These are phyloP conservation scores for Clarias macrocephalus DNA, from an alignment of 2,113 vertebrate species.

Conservation along the genomic window DNA sequence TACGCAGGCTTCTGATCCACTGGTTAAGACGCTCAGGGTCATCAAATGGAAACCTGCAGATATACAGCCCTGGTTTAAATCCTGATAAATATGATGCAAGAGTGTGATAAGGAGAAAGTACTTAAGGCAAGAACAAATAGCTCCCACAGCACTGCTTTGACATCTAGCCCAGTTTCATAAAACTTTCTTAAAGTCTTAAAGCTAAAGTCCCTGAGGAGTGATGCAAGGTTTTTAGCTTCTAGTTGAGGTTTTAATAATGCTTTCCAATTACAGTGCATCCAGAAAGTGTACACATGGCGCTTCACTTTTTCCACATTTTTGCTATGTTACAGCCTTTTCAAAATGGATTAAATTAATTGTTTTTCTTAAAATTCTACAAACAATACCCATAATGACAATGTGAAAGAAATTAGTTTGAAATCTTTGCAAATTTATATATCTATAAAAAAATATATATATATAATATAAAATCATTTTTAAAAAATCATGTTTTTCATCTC, in stretches of 20 bases:
- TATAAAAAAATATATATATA: too few species aligned
- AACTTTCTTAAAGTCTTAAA: not conserved
- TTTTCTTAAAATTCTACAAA: too few species aligned
- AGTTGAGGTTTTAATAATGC: not conserved
- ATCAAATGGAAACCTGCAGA: constrained; percentile 41
- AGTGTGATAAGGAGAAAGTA: not conserved
- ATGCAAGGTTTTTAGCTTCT: not conserved
- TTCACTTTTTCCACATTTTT: too few species aligned
- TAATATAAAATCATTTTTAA: too few species aligned
- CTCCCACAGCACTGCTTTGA: not conserved
- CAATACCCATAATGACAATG: too few species aligned
- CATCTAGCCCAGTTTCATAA: not conserved
- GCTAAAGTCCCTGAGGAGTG: not conserved
- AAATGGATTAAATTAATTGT: too few species aligned
- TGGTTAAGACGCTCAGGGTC: constrained; percentile 36
- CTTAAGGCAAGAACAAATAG: not conserved
- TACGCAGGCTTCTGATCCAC: constrained; percentile 46
- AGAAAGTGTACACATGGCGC: too few species aligned
- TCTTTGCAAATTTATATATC: too few species aligned
- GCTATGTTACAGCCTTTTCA: too few species aligned
- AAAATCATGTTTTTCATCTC: too few species aligned
- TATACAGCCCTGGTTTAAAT: not conserved
- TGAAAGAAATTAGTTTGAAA: too few species aligned
- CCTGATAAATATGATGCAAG: not conserved
- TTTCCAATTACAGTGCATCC: not conserved